phyloP scores from a whole-genome alignment of 1,140 invertebrate genomes.

The Stegodyphus mimosarum region DNA sequence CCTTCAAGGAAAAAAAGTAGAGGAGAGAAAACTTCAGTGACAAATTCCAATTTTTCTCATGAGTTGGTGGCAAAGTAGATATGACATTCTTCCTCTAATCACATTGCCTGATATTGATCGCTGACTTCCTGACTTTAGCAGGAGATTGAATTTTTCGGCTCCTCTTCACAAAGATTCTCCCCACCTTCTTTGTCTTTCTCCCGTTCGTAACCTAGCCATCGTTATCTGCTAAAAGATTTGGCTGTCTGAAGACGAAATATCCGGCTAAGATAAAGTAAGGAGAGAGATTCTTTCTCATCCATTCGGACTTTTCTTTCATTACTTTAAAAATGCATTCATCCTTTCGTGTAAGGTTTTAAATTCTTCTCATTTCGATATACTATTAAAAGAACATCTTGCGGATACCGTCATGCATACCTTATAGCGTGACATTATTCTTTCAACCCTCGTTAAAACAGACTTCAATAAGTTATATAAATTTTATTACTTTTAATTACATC shows the following conservation, averaged over 20 bases:
- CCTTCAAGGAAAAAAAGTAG: slow-evolving; percentile 3
- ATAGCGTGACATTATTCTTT: too few species aligned
- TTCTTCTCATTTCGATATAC: too few species aligned
- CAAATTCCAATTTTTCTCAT: slow-evolving; percentile 60
- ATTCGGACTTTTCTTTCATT: background rate
- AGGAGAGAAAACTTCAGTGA: slow-evolving; percentile 33
- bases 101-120: slow-evolving; percentile 59
- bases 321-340: background rate
- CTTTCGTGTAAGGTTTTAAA: background rate
- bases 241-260: slow-evolving; percentile 59
- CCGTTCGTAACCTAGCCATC: slow-evolving; percentile 5
- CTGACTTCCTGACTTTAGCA: slow-evolving; percentile 51
- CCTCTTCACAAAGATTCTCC: slow-evolving; percentile 41
- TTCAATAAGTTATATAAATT: too few species aligned
- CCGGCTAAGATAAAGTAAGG: slow-evolving; percentile 46
- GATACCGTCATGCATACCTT: too few species aligned
- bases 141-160: slow-evolving; percentile 60
- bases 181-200: background rate
- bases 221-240: slow-evolving; percentile 58
- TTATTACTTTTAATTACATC: too few species aligned
- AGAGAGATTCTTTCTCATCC: background rate
- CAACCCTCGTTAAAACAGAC: too few species aligned
- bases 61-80: slow-evolving; percentile 60
- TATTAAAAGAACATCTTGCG: too few species aligned
- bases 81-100: slow-evolving; percentile 60